Evolutionary conservation across 1,140 invertebrate species (phyloP), one percentile per base, ranked within the genome.

Genomic region (Nomia melanderi): DNA sequence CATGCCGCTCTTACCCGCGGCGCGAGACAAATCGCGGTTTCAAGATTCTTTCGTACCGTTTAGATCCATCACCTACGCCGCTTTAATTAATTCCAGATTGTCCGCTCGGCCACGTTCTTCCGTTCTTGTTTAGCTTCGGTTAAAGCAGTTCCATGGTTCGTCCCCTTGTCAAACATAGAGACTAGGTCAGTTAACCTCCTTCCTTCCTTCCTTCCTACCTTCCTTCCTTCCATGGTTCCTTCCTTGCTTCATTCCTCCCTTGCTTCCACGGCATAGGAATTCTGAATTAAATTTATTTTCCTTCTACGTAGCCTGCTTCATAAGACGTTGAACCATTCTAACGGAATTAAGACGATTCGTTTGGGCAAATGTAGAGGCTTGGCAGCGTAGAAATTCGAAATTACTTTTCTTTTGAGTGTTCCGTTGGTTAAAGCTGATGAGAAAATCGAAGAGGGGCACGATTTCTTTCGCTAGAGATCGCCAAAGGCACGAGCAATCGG

Each of bases 31-130:
- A 71, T 41, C 56, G 14, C 54, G 20, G 29, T 41, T 71, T 44
- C 62, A 25, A 67, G 44, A 75, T 67, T 73, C 53, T 56, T 56
- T 27, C 4, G 3, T 9, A 0, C 1, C 31, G 17, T 53, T 72
- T 4, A 20, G 31, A 4, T 23, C 39, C 7, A 8, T 31, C 33
- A 11, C 25, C 7, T 1, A 1, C 23, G 6, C 23, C 33, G 41
- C 41, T 64, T 36, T 64, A 73, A 73, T 73, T 73, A 64, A 72
- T 63, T 47, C n/a, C n/a, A 25, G 59, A 62, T 62, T 33, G 59
- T 17, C 20, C 33, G 0, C 44, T 14, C 44, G 44, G n/a, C 33
- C 23, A 25, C 33, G 57, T 20, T 31, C 14, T 8, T 20, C 29
- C 2, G 33, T 12, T 23, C n/a, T 62, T 41, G 59, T 62, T 62